Percentiles rank a stretch among this genome's conserved stretches.
Evolutionary conservation across 2,888 invertebrate genomes (phyloP).

Genomic region (Caenorhabditis japonica): DNA sequence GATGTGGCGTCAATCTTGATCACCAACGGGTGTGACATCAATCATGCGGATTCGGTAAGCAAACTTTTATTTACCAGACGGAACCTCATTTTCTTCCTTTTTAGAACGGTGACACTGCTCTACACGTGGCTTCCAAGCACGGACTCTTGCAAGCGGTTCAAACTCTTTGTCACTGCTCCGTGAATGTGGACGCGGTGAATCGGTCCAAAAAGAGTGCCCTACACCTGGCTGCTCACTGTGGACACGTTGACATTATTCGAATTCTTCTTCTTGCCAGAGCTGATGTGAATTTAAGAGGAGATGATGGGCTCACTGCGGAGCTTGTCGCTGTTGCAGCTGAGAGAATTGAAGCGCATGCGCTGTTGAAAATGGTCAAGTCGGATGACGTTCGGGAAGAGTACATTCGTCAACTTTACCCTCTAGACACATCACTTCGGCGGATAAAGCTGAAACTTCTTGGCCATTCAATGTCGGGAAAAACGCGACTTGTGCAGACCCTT

Average conservation of each 20-base stretch:
- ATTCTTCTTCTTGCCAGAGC: constrained; percentile 85
- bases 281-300: constrained; percentile 77
- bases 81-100: constrained; percentile 19
- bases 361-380: constrained; percentile 83
- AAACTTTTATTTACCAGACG: neutral
- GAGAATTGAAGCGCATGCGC: constrained; percentile 83
- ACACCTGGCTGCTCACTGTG: constrained; percentile 84
- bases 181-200: constrained; percentile 82
- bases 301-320: constrained; percentile 84
- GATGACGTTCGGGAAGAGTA: constrained; percentile 80
- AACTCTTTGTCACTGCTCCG: constrained; percentile 81
- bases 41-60: constrained; percentile 77
- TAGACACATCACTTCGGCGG: constrained; percentile 78
- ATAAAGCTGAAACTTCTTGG: constrained; percentile 85
- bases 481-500: constrained; percentile 59
- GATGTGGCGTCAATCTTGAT: constrained; percentile 82
- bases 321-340: constrained; percentile 86
- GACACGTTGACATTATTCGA: constrained; percentile 84
- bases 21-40: constrained; percentile 82
- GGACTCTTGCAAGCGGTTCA: constrained; percentile 81
- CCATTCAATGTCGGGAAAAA: constrained; percentile 81
- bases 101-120: constrained; percentile 82
- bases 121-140: constrained; percentile 81
- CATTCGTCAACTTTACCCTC: constrained; percentile 81
- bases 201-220: constrained; percentile 80